Conservation (phyloP, 1,140 invertebrate genomes). For the Drosophila sturtevanti region DNA sequence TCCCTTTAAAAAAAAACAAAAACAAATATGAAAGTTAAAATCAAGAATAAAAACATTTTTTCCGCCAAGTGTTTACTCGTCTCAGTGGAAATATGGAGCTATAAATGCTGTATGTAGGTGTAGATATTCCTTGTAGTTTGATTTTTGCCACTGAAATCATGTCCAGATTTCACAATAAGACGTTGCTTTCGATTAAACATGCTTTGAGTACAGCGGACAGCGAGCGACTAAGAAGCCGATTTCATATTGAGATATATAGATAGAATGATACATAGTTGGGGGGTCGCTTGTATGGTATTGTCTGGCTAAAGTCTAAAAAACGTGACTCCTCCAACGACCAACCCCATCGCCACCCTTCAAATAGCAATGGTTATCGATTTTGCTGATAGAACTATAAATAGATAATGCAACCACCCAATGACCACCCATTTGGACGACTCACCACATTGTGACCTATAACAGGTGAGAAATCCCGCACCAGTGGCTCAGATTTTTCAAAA, state of each 20-base stretch:
- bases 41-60: not conserved
- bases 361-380: constrained; percentile 55
- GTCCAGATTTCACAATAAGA: constrained; percentile 32
- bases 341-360: too few species aligned
- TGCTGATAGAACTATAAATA: constrained; percentile 30
- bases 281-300: not conserved
- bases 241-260: not conserved
- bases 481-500: constrained; percentile 60
- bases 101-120: constrained; percentile 65
- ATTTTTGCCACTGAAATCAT: constrained; percentile 75
- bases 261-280: not conserved
- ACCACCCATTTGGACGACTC: constrained; percentile 40
- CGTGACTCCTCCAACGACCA: constrained; percentile 39
- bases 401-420: constrained; percentile 39
- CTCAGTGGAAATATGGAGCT: constrained; percentile 68
- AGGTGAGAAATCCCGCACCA: constrained; percentile 85
- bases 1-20: constrained; percentile 84
- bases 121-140: constrained; percentile 58
- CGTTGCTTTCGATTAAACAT: constrained; percentile 50
- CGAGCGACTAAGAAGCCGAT: constrained; percentile 44
- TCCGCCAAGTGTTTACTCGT: constrained; percentile 56
- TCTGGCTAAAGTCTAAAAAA: constrained; percentile 40
- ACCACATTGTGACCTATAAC: constrained; percentile 84
- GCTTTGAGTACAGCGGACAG: constrained; percentile 61
- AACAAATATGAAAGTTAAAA: too few species aligned